A percentile compares a stretch with the other conserved stretches of the same genome.
Conservation (phyloP, 2,113 vertebrate species). For the Phyllostomus hastatus region DNA sequence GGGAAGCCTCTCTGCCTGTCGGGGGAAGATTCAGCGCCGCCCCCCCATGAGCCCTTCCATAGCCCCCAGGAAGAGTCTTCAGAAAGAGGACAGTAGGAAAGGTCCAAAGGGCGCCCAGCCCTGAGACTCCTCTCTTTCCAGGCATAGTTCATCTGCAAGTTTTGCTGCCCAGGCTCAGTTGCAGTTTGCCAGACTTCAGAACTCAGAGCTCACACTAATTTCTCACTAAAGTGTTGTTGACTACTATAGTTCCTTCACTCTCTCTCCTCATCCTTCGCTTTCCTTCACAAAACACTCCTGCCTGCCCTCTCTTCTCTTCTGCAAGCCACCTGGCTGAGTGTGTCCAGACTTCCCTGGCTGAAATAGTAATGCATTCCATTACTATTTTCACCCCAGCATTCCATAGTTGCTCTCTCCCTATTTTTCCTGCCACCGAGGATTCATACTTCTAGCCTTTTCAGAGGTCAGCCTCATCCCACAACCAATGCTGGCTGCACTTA, state of each 20-base stretch:
- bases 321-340: not conserved
- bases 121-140: not conserved
- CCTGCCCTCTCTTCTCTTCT: not conserved
- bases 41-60: not conserved
- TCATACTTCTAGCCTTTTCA: not conserved
- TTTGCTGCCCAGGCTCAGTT: not conserved
- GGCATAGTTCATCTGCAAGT: not conserved
- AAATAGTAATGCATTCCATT: accelerated
- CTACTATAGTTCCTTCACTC: not conserved
- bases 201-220: accelerated
- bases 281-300: not conserved
- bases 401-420: accelerated
- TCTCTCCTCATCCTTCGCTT: not conserved
- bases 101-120: not conserved
- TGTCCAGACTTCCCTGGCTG: not conserved
- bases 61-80: not conserved
- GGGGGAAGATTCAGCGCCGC: not conserved
- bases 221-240: not conserved
- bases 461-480: not conserved
- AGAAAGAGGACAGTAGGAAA: not conserved
- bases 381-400: accelerated
- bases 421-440: too few relatives aligned
- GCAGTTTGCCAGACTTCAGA: not conserved
- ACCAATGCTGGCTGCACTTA: not conserved
- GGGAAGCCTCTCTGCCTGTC: not conserved